These are phyloP conservation scores for Canis aureus DNA, from an alignment of 2,113 vertebrate genomes.

Conservation along the genomic window DNA sequence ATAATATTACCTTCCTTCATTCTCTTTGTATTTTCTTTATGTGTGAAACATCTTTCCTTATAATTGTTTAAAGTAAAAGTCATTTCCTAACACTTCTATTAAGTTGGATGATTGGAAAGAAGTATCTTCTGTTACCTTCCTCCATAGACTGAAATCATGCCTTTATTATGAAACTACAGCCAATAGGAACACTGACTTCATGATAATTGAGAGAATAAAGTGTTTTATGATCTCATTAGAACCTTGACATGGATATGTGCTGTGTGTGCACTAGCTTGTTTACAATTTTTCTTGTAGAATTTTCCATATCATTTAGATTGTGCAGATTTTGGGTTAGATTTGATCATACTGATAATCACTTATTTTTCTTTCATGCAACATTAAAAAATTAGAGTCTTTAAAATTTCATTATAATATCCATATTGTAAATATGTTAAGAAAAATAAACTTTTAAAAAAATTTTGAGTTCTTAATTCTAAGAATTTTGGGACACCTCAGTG, in stretches of 20 bases:
- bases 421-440: background rate
- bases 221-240: conserved; percentile 79
- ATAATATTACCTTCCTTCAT: background rate
- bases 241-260: background rate
- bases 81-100: background rate
- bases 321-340: conserved; percentile 44
- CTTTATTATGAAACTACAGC: conserved; percentile 69
- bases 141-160: background rate
- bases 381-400: background rate
- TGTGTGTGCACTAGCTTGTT: background rate
- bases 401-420: conserved; percentile 12
- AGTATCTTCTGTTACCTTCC: background rate
- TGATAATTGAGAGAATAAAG: conserved; percentile 66
- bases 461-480: conserved; percentile 26
- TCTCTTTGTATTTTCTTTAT: conserved; percentile 1
- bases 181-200: conserved; percentile 56
- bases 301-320: background rate
- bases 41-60: background rate
- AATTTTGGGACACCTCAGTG: background rate
- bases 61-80: conserved; percentile 33
- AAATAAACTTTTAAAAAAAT: background rate
- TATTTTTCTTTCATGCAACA: conserved; percentile 25
- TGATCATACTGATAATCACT: background rate
- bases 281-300: conserved; percentile 31
- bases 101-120: background rate